phyloP scores from a whole-genome alignment of 2,797 vertebrate species.

The Bradypus variegatus region DNA sequence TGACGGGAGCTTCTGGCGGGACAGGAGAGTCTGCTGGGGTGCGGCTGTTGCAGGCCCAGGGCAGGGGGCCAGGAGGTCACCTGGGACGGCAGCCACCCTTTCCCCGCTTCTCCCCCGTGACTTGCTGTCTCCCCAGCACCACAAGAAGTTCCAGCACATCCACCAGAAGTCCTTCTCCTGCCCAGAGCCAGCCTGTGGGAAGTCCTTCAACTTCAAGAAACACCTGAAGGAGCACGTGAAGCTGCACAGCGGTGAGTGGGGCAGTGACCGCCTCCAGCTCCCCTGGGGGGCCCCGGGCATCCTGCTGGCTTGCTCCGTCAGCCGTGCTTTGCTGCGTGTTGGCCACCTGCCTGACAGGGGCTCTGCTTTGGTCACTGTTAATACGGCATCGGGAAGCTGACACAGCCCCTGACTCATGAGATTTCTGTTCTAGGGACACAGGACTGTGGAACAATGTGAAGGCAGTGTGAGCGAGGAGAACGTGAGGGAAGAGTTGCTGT shows the following conservation, averaged over 20 bases:
- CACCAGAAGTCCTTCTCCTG: slow-evolving; percentile 83
- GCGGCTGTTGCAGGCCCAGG: neutral
- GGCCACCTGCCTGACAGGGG: neutral
- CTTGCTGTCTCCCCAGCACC: slow-evolving; percentile 70
- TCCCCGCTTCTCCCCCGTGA: neutral
- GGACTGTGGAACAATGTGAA: neutral
- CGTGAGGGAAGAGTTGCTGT: neutral
- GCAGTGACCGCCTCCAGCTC: neutral
- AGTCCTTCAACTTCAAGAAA: slow-evolving; percentile 83
- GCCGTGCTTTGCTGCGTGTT: neutral
- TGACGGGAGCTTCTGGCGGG: neutral
- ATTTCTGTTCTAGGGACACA: neutral
- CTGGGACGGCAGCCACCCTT: neutral
- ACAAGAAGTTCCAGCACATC: slow-evolving; percentile 80
- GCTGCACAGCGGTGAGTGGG: slow-evolving; percentile 78
- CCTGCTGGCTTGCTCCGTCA: too few species aligned
- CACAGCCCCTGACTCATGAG: neutral
- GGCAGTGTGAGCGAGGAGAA: too few species aligned
- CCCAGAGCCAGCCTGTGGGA: slow-evolving; percentile 73
- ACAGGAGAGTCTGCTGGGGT: neutral
- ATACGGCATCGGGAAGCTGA: neutral
- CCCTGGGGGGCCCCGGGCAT: neutral
- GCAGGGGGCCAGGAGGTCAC: neutral
- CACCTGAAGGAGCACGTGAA: slow-evolving; percentile 84
- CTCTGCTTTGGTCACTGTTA: neutral